Evolutionary conservation across 2,797 vertebrate species (phyloP).

Genomic region (Darevskia nairensis): DNA sequence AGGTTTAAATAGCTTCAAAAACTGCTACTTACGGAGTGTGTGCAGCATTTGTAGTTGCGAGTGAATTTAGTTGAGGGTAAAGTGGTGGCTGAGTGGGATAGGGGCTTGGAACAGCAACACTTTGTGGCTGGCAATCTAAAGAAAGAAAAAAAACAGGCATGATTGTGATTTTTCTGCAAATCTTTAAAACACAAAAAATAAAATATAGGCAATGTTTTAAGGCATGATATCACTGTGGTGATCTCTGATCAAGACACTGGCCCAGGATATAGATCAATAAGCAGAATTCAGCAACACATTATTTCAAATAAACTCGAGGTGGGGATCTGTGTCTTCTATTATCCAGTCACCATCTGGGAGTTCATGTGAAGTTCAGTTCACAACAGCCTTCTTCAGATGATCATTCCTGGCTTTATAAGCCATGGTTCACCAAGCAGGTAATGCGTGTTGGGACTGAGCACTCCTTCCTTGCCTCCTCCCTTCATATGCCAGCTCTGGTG

Average conservation of each 20-base stretch:
- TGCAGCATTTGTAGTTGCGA: conserved; percentile 61
- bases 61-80: conserved; percentile 71
- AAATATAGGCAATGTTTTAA: not conserved
- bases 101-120: conserved; percentile 51
- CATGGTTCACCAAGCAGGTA: not conserved
- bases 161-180: no score
- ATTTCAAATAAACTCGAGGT: not conserved
- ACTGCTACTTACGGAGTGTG: conserved; percentile 69
- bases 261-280: not conserved
- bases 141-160: conserved; percentile 45
- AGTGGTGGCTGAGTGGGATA: conserved; percentile 53
- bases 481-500: not conserved
- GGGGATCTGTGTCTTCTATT: no score
- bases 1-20: not conserved
- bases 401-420: not conserved
- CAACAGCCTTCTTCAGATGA: not conserved
- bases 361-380: not conserved
- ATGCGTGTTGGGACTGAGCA: not conserved
- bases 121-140: conserved; percentile 68
- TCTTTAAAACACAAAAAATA: not conserved
- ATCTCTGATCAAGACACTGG: not conserved
- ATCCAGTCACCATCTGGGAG: not conserved
- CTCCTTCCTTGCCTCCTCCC: not conserved
- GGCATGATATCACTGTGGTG: not conserved
- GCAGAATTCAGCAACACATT: not conserved